Conservation (phyloP, 2,113 vertebrate genomes). For the Aythya baeri region DNA sequence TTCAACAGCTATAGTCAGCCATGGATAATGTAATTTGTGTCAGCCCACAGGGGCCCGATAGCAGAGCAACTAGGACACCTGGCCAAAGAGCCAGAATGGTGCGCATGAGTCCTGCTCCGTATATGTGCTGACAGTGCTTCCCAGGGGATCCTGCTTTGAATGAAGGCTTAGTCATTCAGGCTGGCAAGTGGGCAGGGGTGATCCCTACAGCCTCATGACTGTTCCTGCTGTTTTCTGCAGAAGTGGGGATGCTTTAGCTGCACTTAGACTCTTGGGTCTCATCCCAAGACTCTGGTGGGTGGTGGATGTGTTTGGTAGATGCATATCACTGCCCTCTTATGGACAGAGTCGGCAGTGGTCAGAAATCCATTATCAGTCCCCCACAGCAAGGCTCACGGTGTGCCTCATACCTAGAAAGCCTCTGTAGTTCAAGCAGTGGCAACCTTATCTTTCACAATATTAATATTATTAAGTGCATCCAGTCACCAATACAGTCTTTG, state of each 20-base stretch:
- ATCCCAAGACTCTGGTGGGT: neutral
- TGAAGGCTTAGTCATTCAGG: neutral
- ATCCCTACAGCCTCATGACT: neutral
- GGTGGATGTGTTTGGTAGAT: neutral
- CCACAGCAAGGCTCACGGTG: neutral
- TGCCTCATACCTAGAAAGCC: neutral
- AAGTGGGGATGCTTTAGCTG: neutral
- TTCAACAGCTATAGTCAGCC: neutral
- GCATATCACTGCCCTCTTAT: neutral
- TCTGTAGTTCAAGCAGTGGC: neutral
- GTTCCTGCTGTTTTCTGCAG: neutral
- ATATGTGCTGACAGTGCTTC: neutral
- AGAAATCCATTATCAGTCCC: neutral
- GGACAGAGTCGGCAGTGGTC: neutral
- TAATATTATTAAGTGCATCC: neutral
- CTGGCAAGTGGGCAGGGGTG: neutral
- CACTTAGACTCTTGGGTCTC: neutral
- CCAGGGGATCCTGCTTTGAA: neutral
- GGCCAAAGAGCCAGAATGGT: neutral
- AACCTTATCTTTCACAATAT: neutral
- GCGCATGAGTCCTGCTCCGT: neutral
- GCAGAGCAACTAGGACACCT: neutral
- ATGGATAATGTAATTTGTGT: slow-evolving; percentile 4
- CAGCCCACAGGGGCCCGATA: neutral
- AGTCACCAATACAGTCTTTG: neutral